Conservation (phyloP, 2,113 vertebrate species). For the Sinocyclocheilus anshuiensis region DNA sequence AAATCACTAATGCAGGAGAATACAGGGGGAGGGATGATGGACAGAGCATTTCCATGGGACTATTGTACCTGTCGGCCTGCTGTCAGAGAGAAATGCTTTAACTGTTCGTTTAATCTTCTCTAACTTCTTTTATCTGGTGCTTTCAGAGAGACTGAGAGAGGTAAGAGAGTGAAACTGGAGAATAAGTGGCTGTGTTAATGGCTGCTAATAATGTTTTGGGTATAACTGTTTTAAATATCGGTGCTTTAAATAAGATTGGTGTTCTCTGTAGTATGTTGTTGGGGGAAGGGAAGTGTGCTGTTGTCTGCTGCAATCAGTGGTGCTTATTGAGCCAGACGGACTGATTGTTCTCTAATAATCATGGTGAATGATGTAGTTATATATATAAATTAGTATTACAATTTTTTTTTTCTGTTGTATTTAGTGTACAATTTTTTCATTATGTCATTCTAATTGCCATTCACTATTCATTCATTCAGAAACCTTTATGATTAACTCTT, state of each 20-base stretch:
- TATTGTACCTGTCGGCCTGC: constrained; percentile 47
- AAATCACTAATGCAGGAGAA: constrained; percentile 19
- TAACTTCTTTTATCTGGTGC: constrained; percentile 41
- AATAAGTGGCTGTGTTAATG: background rate
- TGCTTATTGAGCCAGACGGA: background rate
- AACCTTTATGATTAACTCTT: too few species aligned
- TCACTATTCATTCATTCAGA: too few species aligned
- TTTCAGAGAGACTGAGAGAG: constrained; percentile 4
- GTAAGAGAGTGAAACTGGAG: constrained; percentile 4
- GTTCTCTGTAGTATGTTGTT: background rate
- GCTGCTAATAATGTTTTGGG: constrained; percentile 5
- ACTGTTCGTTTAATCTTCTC: constrained; percentile 42
- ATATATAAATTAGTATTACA: too few species aligned
- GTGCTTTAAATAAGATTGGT: background rate
- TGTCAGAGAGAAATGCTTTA: constrained; percentile 45
- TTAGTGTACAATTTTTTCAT: too few species aligned
- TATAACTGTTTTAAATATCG: background rate
- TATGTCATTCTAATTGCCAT: too few species aligned
- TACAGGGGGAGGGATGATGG: background rate
- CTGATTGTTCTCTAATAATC: background rate
- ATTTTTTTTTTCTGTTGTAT: too few species aligned
- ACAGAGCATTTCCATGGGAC: constrained; percentile 26
- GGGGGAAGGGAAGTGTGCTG: background rate
- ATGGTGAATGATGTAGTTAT: too few species aligned
- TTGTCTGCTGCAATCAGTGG: background rate